Evolutionary conservation across 2,888 invertebrate species (phyloP), one percentile per base, ranked within the genome.

Genomic region (Thera britannica): DNA sequence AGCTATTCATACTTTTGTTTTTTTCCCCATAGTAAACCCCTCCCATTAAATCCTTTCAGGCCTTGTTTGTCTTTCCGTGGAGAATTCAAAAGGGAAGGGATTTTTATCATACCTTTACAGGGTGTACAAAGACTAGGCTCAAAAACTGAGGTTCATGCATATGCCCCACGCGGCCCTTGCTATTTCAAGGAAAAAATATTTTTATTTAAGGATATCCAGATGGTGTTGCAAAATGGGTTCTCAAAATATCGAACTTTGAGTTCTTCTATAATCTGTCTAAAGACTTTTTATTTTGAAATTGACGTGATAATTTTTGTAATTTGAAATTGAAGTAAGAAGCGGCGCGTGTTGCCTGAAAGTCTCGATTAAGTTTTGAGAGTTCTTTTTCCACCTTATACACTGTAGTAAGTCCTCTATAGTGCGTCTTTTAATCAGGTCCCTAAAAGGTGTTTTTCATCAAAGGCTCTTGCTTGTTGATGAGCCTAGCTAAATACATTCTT

Each of bases 1-100:
- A 58, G 41, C 56, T 36, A 57, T 58, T n/a, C n/a, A 58, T 12
- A 58, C 60, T 54, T 66, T 65, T 58, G 59, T 62, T 59, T 55
- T 58, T 65, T 55, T 58, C 35, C 57, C 54, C 52, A 38, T 57
- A 64, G 65, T 65, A 69, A 69, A 62, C 38, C 36, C 54, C 59
- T 62, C 65, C 65, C 51, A 65, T 65, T 44, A 70, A 70, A 66
- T 65, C 69, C 66, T 70, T 66, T 70, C 66, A 70, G 56, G 2
- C 48, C 52, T 2, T 65, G 68, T 69, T 66, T 70, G 69, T 70
- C 46, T 41, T 59, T 63, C 62, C 60, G 49, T 55, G 49, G 65
- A 66, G 60, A 55, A 57, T 65, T 61, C 44, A 44, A 49, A 54
- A 61, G 61, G 46, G 44, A 46, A 4, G 44, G 36, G 12, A 12